These are phyloP conservation scores for Anolis sagrei DNA, from an alignment of 2,113 vertebrate species.

Conservation along the genomic window DNA sequence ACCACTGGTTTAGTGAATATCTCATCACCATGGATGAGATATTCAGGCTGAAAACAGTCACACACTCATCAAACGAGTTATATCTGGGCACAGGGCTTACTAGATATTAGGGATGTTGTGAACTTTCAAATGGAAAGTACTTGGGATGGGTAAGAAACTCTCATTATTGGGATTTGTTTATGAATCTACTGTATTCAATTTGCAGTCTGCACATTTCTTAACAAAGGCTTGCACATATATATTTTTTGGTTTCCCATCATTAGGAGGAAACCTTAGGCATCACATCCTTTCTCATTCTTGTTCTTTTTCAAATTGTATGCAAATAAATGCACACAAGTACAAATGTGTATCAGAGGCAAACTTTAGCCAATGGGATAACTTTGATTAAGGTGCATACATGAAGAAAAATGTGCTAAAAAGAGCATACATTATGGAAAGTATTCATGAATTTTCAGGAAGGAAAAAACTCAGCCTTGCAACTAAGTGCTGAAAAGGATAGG, in stretches of 20 bases:
- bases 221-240: no score
- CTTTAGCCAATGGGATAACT: not conserved
- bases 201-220: no score
- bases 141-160: not conserved
- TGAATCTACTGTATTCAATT: not conserved
- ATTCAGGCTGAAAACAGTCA: not conserved
- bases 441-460: not conserved
- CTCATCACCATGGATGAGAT: slow-evolving; percentile 16
- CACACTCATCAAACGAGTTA: not conserved
- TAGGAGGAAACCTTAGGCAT: not conserved
- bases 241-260: not conserved
- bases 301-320: not conserved
- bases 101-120: not conserved
- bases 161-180: not conserved
- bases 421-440: not conserved
- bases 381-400: not conserved
- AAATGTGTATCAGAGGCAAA: not conserved
- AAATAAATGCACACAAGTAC: not conserved
- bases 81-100: no score
- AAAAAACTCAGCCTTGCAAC: not conserved
- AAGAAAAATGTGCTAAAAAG: not conserved
- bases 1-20: slow-evolving; percentile 3
- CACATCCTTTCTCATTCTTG: not conserved
- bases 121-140: not conserved
- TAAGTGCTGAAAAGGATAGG: not conserved